Conservation (phyloP, 1,140 invertebrate species). For the Meloidogyne chitwoodi region DNA sequence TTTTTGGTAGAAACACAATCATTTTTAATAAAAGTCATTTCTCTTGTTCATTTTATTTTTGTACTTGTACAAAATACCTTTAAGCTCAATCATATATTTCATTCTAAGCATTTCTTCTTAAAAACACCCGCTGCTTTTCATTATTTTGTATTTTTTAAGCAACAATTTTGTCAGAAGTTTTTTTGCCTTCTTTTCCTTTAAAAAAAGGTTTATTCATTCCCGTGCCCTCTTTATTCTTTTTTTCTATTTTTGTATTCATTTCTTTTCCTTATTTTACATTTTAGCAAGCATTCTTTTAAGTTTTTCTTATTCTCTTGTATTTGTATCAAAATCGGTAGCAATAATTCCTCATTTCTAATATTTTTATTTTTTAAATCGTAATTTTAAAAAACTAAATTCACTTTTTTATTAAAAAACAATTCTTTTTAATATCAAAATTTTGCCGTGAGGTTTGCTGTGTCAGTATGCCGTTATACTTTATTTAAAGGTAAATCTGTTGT, state of each 20-base stretch:
- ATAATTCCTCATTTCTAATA: background rate
- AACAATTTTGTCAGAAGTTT: background rate
- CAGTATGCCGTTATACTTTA: slow-evolving; percentile 17
- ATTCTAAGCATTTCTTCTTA: background rate
- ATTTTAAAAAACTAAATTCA: background rate
- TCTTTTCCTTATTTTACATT: background rate
- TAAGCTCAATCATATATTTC: background rate
- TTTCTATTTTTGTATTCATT: slow-evolving; percentile 1
- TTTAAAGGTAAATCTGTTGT: background rate
- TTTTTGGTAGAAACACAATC: too few species aligned
- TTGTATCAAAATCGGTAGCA: background rate
- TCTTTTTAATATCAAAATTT: background rate
- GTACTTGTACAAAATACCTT: too few species aligned
- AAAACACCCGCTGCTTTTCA: background rate
- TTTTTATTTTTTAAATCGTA: background rate
- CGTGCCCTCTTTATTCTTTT: background rate
- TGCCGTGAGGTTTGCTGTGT: slow-evolving; percentile 19
- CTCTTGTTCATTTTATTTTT: too few species aligned
- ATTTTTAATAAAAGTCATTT: too few species aligned
- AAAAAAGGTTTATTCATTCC: slow-evolving; percentile 4
- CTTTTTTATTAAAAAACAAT: background rate
- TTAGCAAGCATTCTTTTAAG: background rate
- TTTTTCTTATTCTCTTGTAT: background rate
- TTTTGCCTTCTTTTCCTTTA: background rate
- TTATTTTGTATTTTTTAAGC: background rate